Conservation (phyloP, 2,113 vertebrate species). For the Spermophilus dauricus region DNA sequence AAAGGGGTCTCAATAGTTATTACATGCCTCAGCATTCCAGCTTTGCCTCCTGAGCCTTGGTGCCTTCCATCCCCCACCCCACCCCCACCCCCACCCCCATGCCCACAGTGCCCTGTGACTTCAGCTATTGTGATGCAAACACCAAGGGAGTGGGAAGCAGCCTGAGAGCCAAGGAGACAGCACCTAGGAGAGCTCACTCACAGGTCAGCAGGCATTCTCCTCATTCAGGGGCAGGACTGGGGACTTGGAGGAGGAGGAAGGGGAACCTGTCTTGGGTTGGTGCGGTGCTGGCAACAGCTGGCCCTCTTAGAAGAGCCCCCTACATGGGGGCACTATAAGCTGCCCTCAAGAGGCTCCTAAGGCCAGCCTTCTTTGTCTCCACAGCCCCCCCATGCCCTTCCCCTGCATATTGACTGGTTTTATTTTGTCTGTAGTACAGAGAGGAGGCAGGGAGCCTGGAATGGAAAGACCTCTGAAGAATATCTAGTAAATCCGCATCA, state of each 20-base stretch:
- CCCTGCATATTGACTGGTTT: too few species aligned
- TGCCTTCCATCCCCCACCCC: not conserved
- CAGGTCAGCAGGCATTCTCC: too few species aligned
- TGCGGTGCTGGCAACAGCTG: not conserved
- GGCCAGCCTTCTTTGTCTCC: not conserved
- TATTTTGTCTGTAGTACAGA: too few species aligned
- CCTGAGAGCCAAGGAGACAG: not conserved
- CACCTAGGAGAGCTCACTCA: too few species aligned
- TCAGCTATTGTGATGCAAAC: not conserved
- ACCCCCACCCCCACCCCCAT: not conserved
- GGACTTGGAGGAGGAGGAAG: too few species aligned
- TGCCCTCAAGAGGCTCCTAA: not conserved
- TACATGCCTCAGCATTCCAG: not conserved
- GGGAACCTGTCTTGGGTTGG: not conserved
- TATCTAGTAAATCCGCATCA: too few species aligned
- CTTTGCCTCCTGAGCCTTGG: not conserved
- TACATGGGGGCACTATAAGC: too few species aligned
- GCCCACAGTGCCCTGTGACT: not conserved
- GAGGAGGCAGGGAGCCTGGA: too few species aligned
- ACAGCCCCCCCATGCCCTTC: not conserved
- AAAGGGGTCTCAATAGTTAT: fast-evolving
- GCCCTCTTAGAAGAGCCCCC: not conserved
- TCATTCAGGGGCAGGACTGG: too few species aligned
- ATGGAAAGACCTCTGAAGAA: too few species aligned
- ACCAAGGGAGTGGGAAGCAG: not conserved